phyloP scores from a whole-genome alignment of 2,888 invertebrate genomes.

The Rhodophaea formosa region DNA sequence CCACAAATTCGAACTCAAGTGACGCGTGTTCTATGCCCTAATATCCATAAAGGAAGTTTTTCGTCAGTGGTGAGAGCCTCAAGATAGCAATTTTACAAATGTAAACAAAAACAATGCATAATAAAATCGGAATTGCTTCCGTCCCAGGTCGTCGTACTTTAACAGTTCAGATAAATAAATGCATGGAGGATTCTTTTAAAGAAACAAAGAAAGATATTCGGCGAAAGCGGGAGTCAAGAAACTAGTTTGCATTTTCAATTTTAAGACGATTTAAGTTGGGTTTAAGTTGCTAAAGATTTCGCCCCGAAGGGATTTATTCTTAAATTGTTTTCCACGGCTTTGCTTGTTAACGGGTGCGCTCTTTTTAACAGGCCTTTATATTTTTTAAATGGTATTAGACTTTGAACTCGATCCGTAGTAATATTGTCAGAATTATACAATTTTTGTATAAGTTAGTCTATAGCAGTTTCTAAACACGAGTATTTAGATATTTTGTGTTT shows the following conservation, averaged over 20 bases:
- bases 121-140: conserved; percentile 1
- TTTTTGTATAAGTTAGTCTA: no score
- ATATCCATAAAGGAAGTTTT: no score
- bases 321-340: conserved; percentile 44
- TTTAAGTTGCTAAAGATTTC: conserved; percentile 60
- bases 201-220: conserved; percentile 44
- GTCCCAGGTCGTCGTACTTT: neutral
- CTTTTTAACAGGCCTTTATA: neutral
- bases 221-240: conserved; percentile 44
- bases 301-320: conserved; percentile 53
- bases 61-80: no score
- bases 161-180: conserved; percentile 6
- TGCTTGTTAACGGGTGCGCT: conserved; percentile 30
- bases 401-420: no score
- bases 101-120: no score
- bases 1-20: no score
- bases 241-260: conserved; percentile 75
- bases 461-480: no score
- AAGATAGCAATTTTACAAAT: no score
- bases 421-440: no score
- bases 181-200: conserved; percentile 26
- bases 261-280: conserved; percentile 69
- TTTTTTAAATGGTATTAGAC: no score
- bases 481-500: no score
- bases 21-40: no score